phyloP scores from a whole-genome alignment of 1,140 invertebrate species.

The Atta texana region DNA sequence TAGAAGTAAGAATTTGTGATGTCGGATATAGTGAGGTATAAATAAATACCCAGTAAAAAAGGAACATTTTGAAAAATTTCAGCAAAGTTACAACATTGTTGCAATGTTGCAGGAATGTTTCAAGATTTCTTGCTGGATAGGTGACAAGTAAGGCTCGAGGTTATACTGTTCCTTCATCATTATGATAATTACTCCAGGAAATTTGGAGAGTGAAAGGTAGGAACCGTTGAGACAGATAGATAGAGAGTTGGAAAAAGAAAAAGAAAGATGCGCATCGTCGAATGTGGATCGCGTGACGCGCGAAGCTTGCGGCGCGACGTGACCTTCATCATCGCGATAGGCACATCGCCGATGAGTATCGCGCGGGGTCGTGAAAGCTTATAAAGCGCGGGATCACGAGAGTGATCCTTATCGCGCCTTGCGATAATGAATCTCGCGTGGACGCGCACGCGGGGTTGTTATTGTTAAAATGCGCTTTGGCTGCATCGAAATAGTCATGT shows the following conservation, averaged over 20 bases:
- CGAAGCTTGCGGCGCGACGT: constrained; percentile 24
- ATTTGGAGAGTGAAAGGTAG: background rate
- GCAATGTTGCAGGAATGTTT: no score
- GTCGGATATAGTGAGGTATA: no score
- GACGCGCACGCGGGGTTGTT: background rate
- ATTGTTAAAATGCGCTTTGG: background rate
- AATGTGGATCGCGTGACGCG: constrained; percentile 36
- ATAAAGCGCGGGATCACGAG: background rate
- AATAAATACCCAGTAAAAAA: no score
- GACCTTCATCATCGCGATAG: constrained; percentile 36
- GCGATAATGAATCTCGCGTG: no score
- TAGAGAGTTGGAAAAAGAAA: background rate
- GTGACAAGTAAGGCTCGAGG: background rate
- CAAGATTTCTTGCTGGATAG: no score
- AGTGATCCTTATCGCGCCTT: background rate
- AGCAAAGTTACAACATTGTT: no score
- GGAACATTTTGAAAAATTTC: no score
- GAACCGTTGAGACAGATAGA: background rate
- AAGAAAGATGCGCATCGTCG: background rate
- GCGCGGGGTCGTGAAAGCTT: background rate
- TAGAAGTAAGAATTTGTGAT: background rate
- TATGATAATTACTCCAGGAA: background rate
- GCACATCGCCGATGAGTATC: background rate
- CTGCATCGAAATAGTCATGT: constrained; percentile 32
- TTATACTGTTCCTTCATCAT: constrained; percentile 22